Conservation (phyloP, 1,140 invertebrate genomes). For the Lucilia cuprina region DNA sequence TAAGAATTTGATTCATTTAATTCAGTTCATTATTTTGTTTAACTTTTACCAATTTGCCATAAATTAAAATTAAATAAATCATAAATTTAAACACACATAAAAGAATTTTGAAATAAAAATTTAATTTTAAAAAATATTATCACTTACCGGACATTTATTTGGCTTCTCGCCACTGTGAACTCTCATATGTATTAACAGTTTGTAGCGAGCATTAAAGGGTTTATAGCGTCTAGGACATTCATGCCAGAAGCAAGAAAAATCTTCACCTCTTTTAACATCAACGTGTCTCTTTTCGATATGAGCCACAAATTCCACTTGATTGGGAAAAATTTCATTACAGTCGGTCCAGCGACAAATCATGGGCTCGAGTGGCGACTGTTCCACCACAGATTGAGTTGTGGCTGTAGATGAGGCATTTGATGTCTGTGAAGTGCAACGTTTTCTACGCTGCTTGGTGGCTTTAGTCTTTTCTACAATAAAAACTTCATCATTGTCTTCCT, state of each 20-base stretch:
- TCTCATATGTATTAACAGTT: constrained; percentile 94
- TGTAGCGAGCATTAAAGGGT: constrained; percentile 96
- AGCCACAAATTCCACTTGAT: constrained; percentile 81
- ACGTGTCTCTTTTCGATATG: constrained; percentile 93
- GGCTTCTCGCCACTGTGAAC: constrained; percentile 96
- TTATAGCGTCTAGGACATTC: constrained; percentile 83
- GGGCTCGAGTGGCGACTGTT: constrained; percentile 51
- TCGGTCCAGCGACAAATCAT: constrained; percentile 81
- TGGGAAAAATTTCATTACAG: constrained; percentile 79
- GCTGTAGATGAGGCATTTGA: neutral
- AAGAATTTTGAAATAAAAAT: too few species aligned
- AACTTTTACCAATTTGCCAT: too few species aligned
- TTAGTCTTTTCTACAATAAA: constrained; percentile 32
- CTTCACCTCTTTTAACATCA: constrained; percentile 82
- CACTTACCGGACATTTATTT: constrained; percentile 92
- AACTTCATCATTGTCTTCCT: constrained; percentile 22
- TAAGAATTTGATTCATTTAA: too few species aligned
- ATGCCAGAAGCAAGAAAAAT: constrained; percentile 92
- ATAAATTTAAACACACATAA: too few species aligned
- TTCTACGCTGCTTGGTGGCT: neutral
- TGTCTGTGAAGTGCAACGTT: constrained; percentile 1
- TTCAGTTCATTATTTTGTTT: too few species aligned
- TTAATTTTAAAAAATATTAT: neutral
- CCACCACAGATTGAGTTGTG: constrained; percentile 22
- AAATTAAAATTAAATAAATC: too few species aligned